A percentile compares a stretch with the other conserved stretches of the same genome.
Evolutionary conservation across 2,888 invertebrate species (phyloP).

Genomic region (Acronicta leporina): DNA sequence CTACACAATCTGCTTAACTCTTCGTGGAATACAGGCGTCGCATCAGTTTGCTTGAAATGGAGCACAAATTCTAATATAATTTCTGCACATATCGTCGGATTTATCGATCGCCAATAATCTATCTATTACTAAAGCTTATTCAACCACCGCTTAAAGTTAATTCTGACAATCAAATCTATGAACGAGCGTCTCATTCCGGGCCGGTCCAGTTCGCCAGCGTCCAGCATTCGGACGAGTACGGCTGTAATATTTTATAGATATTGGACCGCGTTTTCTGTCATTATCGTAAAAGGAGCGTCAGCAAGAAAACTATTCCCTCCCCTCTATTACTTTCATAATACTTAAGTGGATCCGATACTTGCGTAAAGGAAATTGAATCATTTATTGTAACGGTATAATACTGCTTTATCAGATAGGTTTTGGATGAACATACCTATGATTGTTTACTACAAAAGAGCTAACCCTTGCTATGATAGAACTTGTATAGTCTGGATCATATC

Average conservation of each 20-base stretch:
- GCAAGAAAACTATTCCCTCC: slow-evolving; percentile 88
- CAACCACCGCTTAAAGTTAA: slow-evolving; percentile 72
- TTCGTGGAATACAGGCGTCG: no score
- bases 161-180: slow-evolving; percentile 78
- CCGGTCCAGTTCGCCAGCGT: slow-evolving; percentile 58
- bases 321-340: slow-evolving; percentile 88
- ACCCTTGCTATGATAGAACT: slow-evolving; percentile 59
- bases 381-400: slow-evolving; percentile 86
- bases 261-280: slow-evolving; percentile 87
- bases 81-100: slow-evolving; percentile 32
- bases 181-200: slow-evolving; percentile 56
- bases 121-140: slow-evolving; percentile 61
- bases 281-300: slow-evolving; percentile 89
- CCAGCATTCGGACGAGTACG: slow-evolving; percentile 60
- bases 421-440: slow-evolving; percentile 78
- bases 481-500: slow-evolving; percentile 33
- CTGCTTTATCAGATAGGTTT: slow-evolving; percentile 85
- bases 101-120: slow-evolving; percentile 41
- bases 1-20: no score
- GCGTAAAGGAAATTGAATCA: slow-evolving; percentile 88
- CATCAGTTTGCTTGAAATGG: slow-evolving; percentile 4
- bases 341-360: slow-evolving; percentile 88
- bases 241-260: slow-evolving; percentile 86
- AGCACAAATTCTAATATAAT: slow-evolving; percentile 27
- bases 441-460: slow-evolving; percentile 73